Percentiles rank a stretch among this genome's conserved stretches.
Conservation (phyloP, 2,797 vertebrate species). For the Ataeniobius toweri region DNA sequence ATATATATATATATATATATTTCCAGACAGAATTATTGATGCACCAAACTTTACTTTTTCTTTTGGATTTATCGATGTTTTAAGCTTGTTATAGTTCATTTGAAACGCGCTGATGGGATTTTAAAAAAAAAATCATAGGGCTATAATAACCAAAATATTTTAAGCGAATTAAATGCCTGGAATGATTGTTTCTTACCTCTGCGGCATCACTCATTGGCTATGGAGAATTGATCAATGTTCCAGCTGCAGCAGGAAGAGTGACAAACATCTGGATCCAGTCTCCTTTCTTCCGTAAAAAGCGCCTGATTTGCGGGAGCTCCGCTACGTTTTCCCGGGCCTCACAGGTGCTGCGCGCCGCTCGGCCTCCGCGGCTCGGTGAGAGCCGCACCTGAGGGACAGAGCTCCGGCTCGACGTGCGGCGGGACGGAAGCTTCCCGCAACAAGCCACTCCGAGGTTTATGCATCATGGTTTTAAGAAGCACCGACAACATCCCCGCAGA, state of each 20-base stretch:
- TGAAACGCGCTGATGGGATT: too few relatives aligned
- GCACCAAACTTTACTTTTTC: neutral
- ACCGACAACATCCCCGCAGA: slow-evolving; percentile 79
- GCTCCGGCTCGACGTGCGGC: slow-evolving; percentile 32
- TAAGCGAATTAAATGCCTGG: neutral
- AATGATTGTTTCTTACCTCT: slow-evolving; percentile 53
- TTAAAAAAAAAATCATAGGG: too few relatives aligned
- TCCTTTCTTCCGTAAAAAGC: slow-evolving; percentile 27
- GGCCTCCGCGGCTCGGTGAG: slow-evolving; percentile 48
- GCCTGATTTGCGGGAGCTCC: slow-evolving; percentile 50
- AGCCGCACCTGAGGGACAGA: slow-evolving; percentile 61
- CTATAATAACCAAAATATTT: too few relatives aligned
- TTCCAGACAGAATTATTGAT: neutral
- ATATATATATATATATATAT: neutral
- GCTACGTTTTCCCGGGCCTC: slow-evolving; percentile 75
- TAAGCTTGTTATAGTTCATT: neutral
- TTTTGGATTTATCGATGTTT: neutral
- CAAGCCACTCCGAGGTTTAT: slow-evolving; percentile 66
- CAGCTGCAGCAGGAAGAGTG: slow-evolving; percentile 13
- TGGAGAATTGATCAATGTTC: neutral
- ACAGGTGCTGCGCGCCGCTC: slow-evolving; percentile 70
- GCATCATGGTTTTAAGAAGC: slow-evolving; percentile 83
- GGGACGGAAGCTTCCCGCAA: slow-evolving; percentile 49
- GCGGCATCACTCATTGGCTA: slow-evolving; percentile 4
- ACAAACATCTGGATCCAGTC: slow-evolving; percentile 27